Evolutionary conservation across 2,113 vertebrate genomes (phyloP), one percentile per base, ranked within the genome.

Genomic region (Laticauda laticaudata): DNA sequence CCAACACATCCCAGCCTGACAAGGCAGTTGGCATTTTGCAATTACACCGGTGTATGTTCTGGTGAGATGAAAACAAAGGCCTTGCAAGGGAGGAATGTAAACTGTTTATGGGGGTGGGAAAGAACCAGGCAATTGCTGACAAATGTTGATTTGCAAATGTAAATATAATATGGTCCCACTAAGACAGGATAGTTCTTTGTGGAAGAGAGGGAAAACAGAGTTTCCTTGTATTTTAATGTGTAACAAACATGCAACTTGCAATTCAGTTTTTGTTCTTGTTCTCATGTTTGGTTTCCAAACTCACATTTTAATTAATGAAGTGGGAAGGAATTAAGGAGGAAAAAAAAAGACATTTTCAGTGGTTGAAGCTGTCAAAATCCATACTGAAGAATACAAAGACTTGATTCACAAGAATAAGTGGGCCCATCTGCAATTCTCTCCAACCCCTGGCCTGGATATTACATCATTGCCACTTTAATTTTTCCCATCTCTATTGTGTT

Each of bases 41-140:
- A 88, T 61, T 59, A 69, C 86, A 1, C 9, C 34, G 69, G 87
- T 0, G 0, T 3, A 85, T 93, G 86, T 90, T 93, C 59, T 94
- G 0, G 7, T 0, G 54, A 81, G 94, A 88, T 92, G 94, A 95
- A 93, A 95, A 86, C 91, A 87, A 89, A 94, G 95, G 93, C 89
- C 75, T 90, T n/a, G 5, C 15, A 4, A 54, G 91, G 91, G 81
- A 0, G 29, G 69, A 20, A 5, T n/a, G 89, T 11, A 90, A n/a
- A 55, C 55, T 0, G 23, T 88, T 92, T 92, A 56, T 5, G 91
- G 94, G 59, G 94, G 93, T 94, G 94, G 48, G 48, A 93, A 57
- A 94, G 92, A 89, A 95, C 95, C 61, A 96, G 75, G 91, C 69
- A 88, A 92, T 56, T 89, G 93, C 69, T 91, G 87, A 48, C 87